A percentile compares a stretch with the other conserved stretches of the same genome.
These are phyloP conservation scores for Megastigmus dorsalis DNA, from an alignment of 2,888 invertebrate genomes.

Conservation along the genomic window DNA sequence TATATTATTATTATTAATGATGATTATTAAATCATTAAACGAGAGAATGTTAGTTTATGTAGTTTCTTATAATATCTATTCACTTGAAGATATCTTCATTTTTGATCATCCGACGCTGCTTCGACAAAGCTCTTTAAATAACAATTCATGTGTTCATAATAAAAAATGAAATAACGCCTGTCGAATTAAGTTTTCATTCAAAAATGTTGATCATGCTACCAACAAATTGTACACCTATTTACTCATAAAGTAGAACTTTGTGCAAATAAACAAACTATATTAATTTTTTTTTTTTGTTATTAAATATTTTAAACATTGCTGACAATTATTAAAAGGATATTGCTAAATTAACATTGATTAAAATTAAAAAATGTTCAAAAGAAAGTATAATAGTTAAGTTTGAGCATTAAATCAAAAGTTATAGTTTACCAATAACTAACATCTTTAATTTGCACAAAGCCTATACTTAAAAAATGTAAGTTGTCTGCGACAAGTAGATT, in stretches of 20 bases:
- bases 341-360: constrained; percentile 14
- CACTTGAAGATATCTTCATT: constrained; percentile 50
- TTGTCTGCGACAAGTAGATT: constrained; percentile 35
- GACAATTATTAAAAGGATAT: not conserved
- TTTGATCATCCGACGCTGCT: constrained; percentile 48
- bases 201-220: constrained; percentile 43
- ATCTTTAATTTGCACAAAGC: constrained; percentile 49
- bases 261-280: constrained; percentile 47
- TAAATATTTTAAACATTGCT: not conserved
- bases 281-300: not conserved
- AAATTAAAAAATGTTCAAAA: constrained; percentile 4
- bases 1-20: constrained; percentile 50
- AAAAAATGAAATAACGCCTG: constrained; percentile 44
- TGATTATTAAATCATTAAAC: constrained; percentile 60
- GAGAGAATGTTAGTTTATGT: constrained; percentile 69
- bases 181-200: constrained; percentile 47
- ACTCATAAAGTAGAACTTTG: constrained; percentile 43
- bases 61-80: constrained; percentile 61
- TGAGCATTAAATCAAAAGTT: constrained; percentile 44
- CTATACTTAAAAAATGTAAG: constrained; percentile 18
- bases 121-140: constrained; percentile 43
- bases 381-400: constrained; percentile 21
- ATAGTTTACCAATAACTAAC: constrained; percentile 21
- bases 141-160: constrained; percentile 52
- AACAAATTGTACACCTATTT: constrained; percentile 39